Conservation (phyloP, 2,113 vertebrate species). For the Argyrosomus japonicus region DNA sequence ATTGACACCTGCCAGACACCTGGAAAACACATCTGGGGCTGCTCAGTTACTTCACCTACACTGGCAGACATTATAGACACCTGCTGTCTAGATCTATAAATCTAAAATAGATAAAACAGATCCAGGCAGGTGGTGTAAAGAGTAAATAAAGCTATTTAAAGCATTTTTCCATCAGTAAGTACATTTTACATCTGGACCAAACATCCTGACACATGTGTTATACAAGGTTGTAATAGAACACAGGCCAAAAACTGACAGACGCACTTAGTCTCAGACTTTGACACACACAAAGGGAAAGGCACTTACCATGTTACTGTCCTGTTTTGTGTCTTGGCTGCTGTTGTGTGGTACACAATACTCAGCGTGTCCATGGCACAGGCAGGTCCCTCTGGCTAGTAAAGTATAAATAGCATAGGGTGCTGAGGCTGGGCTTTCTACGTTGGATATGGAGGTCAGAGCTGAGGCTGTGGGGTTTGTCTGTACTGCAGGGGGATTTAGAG, state of each 20-base stretch:
- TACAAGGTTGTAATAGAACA: constrained; percentile 2
- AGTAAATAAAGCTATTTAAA: constrained; percentile 37
- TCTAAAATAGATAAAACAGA: constrained; percentile 32
- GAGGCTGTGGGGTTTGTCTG: constrained; percentile 3
- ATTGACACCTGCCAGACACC: constrained; percentile 88
- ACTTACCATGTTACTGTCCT: constrained; percentile 70
- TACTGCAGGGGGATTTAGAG: neutral
- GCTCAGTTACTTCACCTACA: constrained; percentile 48
- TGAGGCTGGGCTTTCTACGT: constrained; percentile 79
- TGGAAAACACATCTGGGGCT: constrained; percentile 67
- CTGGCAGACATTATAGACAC: constrained; percentile 25
- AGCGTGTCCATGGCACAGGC: constrained; percentile 91
- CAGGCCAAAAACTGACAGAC: constrained; percentile 6
- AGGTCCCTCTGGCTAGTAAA: constrained; percentile 89
- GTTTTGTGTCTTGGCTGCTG: constrained; percentile 42
- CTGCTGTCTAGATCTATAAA: constrained; percentile 46
- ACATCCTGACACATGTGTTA: constrained; percentile 29
- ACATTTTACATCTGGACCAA: constrained; percentile 26
- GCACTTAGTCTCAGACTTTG: neutral
- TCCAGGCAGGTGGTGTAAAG: constrained; percentile 40
- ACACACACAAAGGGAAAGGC: neutral
- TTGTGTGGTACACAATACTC: constrained; percentile 85
- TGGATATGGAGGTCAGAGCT: neutral
- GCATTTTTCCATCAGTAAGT: neutral
- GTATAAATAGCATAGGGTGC: constrained; percentile 89